Evolutionary conservation across 2,797 vertebrate genomes (phyloP).

Genomic region (Sebastes iracundus): DNA sequence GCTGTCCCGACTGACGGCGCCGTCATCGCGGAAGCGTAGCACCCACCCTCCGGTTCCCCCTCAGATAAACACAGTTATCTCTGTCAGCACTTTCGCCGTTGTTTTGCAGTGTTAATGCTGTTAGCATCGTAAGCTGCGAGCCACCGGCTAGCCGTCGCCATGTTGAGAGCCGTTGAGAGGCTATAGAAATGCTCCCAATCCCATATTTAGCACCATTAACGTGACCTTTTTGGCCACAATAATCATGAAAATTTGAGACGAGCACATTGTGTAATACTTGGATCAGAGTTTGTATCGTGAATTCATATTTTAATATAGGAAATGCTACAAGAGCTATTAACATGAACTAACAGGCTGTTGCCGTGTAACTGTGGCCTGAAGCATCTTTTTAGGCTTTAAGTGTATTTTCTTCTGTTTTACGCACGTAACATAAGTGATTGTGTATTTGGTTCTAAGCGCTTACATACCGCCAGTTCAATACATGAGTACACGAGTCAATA

Average conservation of each 20-base stretch:
- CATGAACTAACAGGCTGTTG: neutral
- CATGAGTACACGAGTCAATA: neutral
- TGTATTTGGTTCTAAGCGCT: no score
- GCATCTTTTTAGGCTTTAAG: no score
- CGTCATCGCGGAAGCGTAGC: neutral
- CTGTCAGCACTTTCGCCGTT: neutral
- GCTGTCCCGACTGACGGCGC: rapidly evolving
- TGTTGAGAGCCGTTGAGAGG: no score
- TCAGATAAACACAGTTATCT: neutral
- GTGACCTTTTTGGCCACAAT: neutral
- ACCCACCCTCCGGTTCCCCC: rapidly evolving
- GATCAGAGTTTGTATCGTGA: neutral
- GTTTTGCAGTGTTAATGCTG: neutral
- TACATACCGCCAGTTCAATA: neutral
- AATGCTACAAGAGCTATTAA: neutral
- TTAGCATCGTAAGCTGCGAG: no score
- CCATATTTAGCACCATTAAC: no score
- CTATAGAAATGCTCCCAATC: no score
- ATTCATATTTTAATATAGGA: neutral
- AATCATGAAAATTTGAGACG: neutral
- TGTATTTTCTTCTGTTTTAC: neutral
- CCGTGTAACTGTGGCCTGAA: neutral
- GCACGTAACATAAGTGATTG: neutral
- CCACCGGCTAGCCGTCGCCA: no score
- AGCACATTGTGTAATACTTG: neutral